Base-by-base conservation (phyloP, 1,140 invertebrate genomes). In the Pomacea maculata region DNA sequence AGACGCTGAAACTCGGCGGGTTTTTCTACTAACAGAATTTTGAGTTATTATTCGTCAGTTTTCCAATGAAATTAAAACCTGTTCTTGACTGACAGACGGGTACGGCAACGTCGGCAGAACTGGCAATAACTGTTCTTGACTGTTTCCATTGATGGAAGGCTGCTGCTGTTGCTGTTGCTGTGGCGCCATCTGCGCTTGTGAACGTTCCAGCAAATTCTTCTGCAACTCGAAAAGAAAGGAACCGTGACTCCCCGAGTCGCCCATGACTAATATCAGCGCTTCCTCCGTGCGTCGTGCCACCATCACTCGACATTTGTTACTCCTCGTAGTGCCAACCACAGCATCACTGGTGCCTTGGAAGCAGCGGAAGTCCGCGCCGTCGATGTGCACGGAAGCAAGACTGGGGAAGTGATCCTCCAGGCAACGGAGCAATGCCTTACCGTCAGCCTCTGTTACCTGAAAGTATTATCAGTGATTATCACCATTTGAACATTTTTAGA, bases 201-300 rank as follows among this genome's bases (percentile, higher is more conserved):
- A 7, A 45, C 71, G 72, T 6, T 67, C 64, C 72, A 19, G 19
- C n/a, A 82, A 64, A 61, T 80, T 75, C 54, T 76, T 61, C 72
- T 82, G 74, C 81, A 82, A n/a, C 61, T 82, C 81, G 57, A 79
- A 82, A 0, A 82, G 67, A 64, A 79, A 82, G 11, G 81, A 82
- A 7, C 81, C 81, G 78, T 82, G 81, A 7, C 78, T 78, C 15
- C 21, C 54, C 8, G 81, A 74, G 12, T 54, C 17, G 8, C 81
- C 81, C 29, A 82, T 34, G 9, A 79, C 81, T 8, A 82, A 10
- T 15, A 82, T 70, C 25, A 82, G 54, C 17, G 57, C 70, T 15
- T 82, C 78, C 29, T 82, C 68, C 14, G 64, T 45, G 45, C 25
- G 73, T 12, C 78, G 65, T 2, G 81, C 81, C 14, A 82, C 78